A percentile compares a stretch with the other conserved stretches of the same genome.
These are phyloP conservation scores for Argyresthia goedartella DNA, from an alignment of 2,888 invertebrate species.

Conservation along the genomic window DNA sequence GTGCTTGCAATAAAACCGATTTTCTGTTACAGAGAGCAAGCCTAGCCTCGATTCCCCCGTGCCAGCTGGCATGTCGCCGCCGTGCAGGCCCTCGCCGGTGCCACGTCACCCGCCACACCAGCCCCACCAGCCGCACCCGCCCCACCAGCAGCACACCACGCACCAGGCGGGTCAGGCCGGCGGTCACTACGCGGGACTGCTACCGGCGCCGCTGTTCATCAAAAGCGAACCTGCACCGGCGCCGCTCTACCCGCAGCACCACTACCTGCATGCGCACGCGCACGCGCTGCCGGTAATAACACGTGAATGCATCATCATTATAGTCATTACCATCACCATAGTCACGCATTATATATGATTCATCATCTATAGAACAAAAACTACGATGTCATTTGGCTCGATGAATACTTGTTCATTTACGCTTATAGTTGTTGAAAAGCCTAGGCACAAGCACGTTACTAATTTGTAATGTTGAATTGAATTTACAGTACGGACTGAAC, in stretches of 20 bases:
- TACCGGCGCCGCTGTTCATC: slow-evolving; percentile 50
- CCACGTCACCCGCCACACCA: background rate
- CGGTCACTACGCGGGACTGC: slow-evolving; percentile 18
- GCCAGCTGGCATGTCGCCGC: background rate
- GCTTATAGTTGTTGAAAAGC: too few species aligned
- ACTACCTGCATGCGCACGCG: slow-evolving; percentile 69
- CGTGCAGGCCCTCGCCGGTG: background rate
- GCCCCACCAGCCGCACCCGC: slow-evolving; percentile 14
- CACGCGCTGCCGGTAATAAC: slow-evolving; percentile 60
- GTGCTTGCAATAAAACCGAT: too few species aligned
- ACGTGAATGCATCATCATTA: background rate
- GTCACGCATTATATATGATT: background rate
- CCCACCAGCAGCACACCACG: slow-evolving; percentile 6
- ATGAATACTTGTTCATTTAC: too few species aligned
- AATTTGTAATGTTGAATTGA: too few species aligned
- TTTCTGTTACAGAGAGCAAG: background rate
- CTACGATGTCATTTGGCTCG: background rate
- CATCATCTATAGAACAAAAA: background rate
- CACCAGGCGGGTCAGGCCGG: slow-evolving; percentile 1
- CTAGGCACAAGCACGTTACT: too few species aligned
- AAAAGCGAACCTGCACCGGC: slow-evolving; percentile 50
- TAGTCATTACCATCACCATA: too few species aligned
- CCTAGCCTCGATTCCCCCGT: background rate
- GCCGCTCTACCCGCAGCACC: slow-evolving; percentile 58
- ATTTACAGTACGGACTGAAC: slow-evolving; percentile 44